Evolutionary conservation across 1,140 invertebrate genomes (phyloP), one percentile per base, ranked within the genome.

Genomic region (Coenobita brevimanus): DNA sequence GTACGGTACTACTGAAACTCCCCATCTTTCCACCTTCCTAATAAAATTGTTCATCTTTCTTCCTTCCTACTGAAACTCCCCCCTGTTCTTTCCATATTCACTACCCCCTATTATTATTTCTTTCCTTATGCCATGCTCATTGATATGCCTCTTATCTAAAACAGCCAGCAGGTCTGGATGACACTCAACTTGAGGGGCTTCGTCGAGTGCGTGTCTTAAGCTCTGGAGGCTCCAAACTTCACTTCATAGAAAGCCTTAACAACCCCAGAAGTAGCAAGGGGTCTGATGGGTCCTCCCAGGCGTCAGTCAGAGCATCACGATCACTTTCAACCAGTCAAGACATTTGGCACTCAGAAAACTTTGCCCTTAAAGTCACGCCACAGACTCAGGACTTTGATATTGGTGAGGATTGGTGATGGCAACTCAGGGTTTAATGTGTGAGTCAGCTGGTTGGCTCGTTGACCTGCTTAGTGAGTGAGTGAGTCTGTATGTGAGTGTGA

Each of bases 171-270:
- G 85, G 85, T 13, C 46, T 87, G 30, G 85, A 87, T 15, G 76
- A 87, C 1, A 87, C 85, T 17, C 85, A 87, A 10, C 64, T 87
- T 38, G 85, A 87, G 43, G 85, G 85, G 43, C 79, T 87, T 21
- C 76, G 78, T 8, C 76, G 85, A 21, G 85, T 87, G 17, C 46
- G 75, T 13, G 62, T 62, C 24, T 43, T 80, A n/a, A 57, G 85
- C 13, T 80, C 64, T 17, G 62, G 85, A 24, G 85, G 85, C 1
- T 87, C 85, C 17, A 57, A 76, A 69, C 64, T 87, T 54, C 85
- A 87, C 50, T 87, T 87, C 24, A 30, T 87, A 3, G 85, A 87
- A 33, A 76, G 79, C 43, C 57, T 87, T 6, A 80, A 75, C 27
- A 38, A 75, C n/a, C 85, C 85, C 6, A 62, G 43, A 54, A 67